Percentiles rank a stretch among this genome's conserved stretches.
phyloP scores from a whole-genome alignment of 2,113 vertebrate genomes.

The Mungos mungo region DNA sequence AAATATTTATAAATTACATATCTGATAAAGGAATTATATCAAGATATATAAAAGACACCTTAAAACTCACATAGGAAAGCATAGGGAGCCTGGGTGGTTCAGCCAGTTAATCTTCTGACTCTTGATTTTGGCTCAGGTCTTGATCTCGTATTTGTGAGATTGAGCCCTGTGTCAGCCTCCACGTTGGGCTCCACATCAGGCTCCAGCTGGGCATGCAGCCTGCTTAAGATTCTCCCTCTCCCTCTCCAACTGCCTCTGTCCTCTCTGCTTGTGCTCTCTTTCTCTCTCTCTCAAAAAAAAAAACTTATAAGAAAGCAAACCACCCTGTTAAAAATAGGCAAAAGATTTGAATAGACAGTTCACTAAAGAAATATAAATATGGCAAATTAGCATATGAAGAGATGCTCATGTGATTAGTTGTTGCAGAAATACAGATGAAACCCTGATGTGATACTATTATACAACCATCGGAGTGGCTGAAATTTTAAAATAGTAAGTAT shows the following conservation, averaged over 20 bases:
- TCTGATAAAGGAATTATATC: not conserved
- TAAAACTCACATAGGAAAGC: not conserved
- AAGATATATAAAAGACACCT: conserved; percentile 16
- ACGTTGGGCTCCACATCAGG: no score
- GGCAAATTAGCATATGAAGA: conserved; percentile 22
- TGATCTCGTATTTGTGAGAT: no score
- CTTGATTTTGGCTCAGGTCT: no score
- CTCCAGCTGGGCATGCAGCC: no score
- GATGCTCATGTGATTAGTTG: not conserved
- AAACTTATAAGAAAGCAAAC: not conserved
- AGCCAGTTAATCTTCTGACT: no score
- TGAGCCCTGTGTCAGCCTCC: no score
- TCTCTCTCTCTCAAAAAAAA: no score
- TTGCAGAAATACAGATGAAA: not conserved
- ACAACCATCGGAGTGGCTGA: not conserved
- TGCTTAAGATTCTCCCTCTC: no score
- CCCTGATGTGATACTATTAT: not conserved
- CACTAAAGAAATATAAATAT: not conserved
- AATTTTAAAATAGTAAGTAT: not conserved
- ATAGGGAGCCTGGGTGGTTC: no score
- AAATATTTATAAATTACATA: conserved; percentile 2
- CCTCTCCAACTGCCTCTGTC: no score
- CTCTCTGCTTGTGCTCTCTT: no score
- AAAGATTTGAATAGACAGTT: conserved; percentile 11
- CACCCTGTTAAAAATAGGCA: not conserved